Evolutionary conservation across 2,113 vertebrate species (phyloP), one percentile per base, ranked within the genome.

Genomic region (Coryphaenoides rupestris): DNA sequence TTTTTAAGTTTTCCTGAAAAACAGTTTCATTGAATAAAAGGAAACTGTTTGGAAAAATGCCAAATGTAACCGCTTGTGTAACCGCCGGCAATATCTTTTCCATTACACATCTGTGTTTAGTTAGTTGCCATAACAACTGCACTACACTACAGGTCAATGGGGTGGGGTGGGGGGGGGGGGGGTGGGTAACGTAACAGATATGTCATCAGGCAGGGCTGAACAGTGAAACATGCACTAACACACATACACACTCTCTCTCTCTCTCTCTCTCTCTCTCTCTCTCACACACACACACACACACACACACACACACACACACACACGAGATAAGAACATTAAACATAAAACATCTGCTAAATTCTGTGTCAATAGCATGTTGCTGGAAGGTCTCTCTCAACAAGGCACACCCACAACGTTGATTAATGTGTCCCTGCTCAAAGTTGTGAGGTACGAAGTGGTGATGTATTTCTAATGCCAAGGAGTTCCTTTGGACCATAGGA

Each of bases 181-280:
- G 21, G 4, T 12, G 3, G 55, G 56, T 83, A 82, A 77, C 14
- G 12, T 67, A 87, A 86, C 24, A 21, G 13, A 7, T 14, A 19
- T 60, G 77, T 54, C 77, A 67, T 77, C 83, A 80, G 85, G 78
- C 86, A 81, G 74, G 68, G 56, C 26, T 57, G 74, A 81, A 88
- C 86, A 87, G 88, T 86, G 79, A 9, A 40, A 40, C 33, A 40
- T 2, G 7, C 33, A 40, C 33, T 12, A 7, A 40, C 33, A 12
- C 33, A 40, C 9, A 40, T 3, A 40, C 33, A 40, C 33, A 40
- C n/a, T n/a, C n/a, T n/a, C n/a, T n/a, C n/a, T n/a, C n/a, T n/a
- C n/a, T n/a, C n/a, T n/a, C n/a, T n/a, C n/a, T n/a, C n/a, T n/a
- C n/a, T n/a, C n/a, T n/a, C n/a, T n/a, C n/a, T n/a, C n/a, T n/a